Base-by-base conservation (phyloP, 2,797 vertebrate species). In the Pogoniulus pusillus region DNA sequence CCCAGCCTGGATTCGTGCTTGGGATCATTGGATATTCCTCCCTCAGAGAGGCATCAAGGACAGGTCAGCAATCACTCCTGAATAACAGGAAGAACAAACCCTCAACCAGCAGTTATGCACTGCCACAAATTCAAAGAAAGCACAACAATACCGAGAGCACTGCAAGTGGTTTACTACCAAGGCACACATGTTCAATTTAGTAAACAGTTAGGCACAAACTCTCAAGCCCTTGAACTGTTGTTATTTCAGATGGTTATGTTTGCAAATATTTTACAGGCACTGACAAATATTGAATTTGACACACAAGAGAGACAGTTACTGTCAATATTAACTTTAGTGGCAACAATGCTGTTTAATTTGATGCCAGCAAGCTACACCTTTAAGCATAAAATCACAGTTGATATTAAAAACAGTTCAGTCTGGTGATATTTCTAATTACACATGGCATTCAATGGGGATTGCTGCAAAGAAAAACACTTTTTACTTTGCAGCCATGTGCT, bases 181-280 rank as follows among this genome's bases (percentile, higher is more conserved):
- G 19, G 18, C n/a, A 41, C 3, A 23, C 0, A 0, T 2, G 7
- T 14, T 35, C 80, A 37, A 71, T 57, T 65, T 26, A 47, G 34
- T 14, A 58, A 83, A 32, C 4, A 80, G 37, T 4, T 58, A 7
- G 62, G 65, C 8, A 34, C 8, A 60, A 35, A 55, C 37, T 62
- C 24, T 8, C 81, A 81, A 81, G 57, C 30, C 8, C 34, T 57
- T 68, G 23, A 85, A 63, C 11, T 69, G 16, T 29, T 66, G 23
- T 4, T 43, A 26, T 65, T 77, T 83, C 62, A 39, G 12, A 24
- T 35, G 17, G n/a, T 10, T 68, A 30, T 7, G 7, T 10, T 24
- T 58, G 11, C 17, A 68, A 58, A 37, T 35, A 51, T 51, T 78
- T 76, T 70, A 53, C 35, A 68, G 70, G 10, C 18, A 29, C 82